Evolutionary conservation across 2,113 vertebrate species (phyloP), one percentile per base, ranked within the genome.

Genomic region (Paraplagusia blochii): DNA sequence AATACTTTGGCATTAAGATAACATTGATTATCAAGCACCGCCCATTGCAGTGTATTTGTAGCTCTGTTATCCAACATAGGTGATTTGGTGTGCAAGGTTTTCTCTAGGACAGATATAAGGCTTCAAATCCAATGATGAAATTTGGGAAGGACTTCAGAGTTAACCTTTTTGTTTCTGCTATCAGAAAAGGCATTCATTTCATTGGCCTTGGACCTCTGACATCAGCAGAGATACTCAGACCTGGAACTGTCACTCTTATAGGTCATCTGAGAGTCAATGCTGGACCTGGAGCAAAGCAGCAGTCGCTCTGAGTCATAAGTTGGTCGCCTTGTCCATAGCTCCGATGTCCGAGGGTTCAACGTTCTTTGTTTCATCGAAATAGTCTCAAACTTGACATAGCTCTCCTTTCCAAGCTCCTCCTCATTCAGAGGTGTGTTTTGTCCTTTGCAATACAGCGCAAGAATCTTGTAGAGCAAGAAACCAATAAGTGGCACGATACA

Each of bases 371-470:
- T 93, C 77, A 95, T 90, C 0, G 93, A 93, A 0, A 95, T 83
- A 0, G 94, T 97, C 87, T 98, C 96, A 86, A 99, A 99, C 48
- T 93, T 94, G 55, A 99, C 91, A 1, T 99, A 99, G 1, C 93
- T 95, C 63, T 99, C 97, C 68, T 91, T 95, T 45, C 88, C 89
- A 46, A 96, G 89, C 22, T 99, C 95, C 3, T 96, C 93, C 13
- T 89, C 89, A 43, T 94, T 90, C 54, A 79, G 70, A 63, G 70
- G 33, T 34, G 70, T 19, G 85, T 81, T 3, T 68, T 55, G 43
- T 44, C 66, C 74, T 9, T 90, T 90, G 69, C 91, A 88, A 6
- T 81, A 95, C 44, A 97, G 89, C 46, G 79, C 91, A 3, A 93
- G 69, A 72, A 97, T 92, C 88, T 97, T 98, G 64, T 95, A 99